A percentile compares a stretch with the other conserved stretches of the same genome.
phyloP scores from a whole-genome alignment of 2,888 invertebrate genomes.

The Heliconius ethilla region DNA sequence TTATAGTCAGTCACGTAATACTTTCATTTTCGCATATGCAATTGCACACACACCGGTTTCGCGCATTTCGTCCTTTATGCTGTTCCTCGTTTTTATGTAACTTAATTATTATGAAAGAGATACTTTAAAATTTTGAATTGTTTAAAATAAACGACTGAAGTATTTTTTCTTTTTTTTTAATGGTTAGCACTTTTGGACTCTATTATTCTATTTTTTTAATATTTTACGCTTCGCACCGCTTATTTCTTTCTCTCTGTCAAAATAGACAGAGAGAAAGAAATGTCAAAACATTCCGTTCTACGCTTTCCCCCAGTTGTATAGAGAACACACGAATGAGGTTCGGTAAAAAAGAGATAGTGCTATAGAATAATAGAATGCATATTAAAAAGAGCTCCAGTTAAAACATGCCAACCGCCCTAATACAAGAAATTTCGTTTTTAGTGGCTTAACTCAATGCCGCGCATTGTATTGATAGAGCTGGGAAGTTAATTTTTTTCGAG shows the following conservation, averaged over 20 bases:
- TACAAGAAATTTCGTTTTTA: not conserved
- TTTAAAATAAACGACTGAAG: not conserved
- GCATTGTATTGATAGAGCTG: not conserved
- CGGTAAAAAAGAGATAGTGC: too few relatives aligned
- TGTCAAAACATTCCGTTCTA: too few relatives aligned
- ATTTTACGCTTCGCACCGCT: too few relatives aligned
- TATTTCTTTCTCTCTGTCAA: too few relatives aligned
- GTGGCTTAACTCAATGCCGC: not conserved
- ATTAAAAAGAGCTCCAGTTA: too few relatives aligned
- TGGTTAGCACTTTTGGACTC: not conserved
- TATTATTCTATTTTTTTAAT: too few relatives aligned
- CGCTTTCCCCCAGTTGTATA: too few relatives aligned
- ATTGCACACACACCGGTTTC: slow-evolving; percentile 39
- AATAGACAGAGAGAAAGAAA: too few relatives aligned
- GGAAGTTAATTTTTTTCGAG: not conserved
- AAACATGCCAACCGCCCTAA: too few relatives aligned
- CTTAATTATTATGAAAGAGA: slow-evolving; percentile 26
- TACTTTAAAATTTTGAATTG: not conserved
- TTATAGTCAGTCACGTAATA: slow-evolving; percentile 33
- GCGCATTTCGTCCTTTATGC: slow-evolving; percentile 34
- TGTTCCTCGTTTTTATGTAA: slow-evolving; percentile 35
- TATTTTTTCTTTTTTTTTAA: not conserved
- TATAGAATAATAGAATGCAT: too few relatives aligned
- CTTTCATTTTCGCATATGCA: slow-evolving; percentile 40
- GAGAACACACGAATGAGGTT: too few relatives aligned